phyloP scores from a whole-genome alignment of 2,797 vertebrate genomes.

The Sebastes cheni region DNA sequence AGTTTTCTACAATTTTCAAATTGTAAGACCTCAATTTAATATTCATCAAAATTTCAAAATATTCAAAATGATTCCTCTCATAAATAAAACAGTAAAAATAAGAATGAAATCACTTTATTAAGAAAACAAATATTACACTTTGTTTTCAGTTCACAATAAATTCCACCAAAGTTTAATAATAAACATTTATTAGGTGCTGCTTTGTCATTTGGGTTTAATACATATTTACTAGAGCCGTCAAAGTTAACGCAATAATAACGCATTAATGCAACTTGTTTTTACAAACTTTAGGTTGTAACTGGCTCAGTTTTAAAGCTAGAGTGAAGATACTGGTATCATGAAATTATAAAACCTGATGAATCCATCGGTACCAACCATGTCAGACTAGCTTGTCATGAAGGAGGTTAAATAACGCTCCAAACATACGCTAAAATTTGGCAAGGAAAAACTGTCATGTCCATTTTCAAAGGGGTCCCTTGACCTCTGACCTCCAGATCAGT shows the following conservation, averaged over 20 bases:
- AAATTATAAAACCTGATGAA: too few relatives aligned
- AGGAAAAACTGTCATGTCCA: too few relatives aligned
- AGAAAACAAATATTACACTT: neutral
- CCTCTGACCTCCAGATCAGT: too few relatives aligned
- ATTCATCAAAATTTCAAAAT: neutral
- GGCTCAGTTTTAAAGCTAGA: too few relatives aligned
- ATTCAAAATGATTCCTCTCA: neutral
- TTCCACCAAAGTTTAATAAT: neutral
- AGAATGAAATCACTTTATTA: neutral
- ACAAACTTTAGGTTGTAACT: too few relatives aligned
- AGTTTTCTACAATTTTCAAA: neutral
- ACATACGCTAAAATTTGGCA: rapidly evolving
- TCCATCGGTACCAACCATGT: too few relatives aligned
- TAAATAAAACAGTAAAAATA: neutral
- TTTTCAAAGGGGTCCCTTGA: too few relatives aligned
- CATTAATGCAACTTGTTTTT: too few relatives aligned
- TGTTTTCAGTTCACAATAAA: neutral
- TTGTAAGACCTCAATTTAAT: neutral
- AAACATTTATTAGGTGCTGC: neutral
- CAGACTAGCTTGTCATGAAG: too few relatives aligned
- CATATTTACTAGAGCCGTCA: neutral
- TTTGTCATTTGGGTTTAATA: neutral
- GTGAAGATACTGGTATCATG: too few relatives aligned
- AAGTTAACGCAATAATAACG: too few relatives aligned
- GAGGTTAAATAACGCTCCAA: too few relatives aligned